phyloP scores from a whole-genome alignment of 2,113 vertebrate species.

The Leucoraja erinaceus region DNA sequence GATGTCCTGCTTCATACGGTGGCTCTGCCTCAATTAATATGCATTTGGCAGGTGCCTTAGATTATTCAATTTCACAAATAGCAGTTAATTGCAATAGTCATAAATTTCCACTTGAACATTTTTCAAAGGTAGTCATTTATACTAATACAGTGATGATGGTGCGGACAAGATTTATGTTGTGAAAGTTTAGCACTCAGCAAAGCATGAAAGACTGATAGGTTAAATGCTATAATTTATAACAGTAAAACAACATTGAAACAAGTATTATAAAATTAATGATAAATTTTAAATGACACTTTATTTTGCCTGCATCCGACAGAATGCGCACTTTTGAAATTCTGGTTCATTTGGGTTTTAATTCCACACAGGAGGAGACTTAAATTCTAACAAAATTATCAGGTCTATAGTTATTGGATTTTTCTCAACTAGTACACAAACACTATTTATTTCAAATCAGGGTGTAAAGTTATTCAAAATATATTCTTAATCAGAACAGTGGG shows the following conservation, averaged over 20 bases:
- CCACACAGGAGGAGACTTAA: background rate
- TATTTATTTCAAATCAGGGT: background rate
- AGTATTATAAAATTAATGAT: conserved; percentile 18
- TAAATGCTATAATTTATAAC: conserved; percentile 31
- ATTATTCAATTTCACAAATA: conserved; percentile 6
- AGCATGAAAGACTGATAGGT: conserved; percentile 1
- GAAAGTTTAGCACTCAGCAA: conserved; percentile 18
- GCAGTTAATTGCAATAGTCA: background rate
- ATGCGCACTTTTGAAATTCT: background rate
- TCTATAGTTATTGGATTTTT: background rate
- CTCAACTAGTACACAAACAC: background rate
- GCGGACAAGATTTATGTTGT: conserved; percentile 15
- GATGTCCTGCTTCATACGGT: background rate
- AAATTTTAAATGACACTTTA: conserved; percentile 24
- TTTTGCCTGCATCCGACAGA: background rate
- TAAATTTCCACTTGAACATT: conserved; percentile 17
- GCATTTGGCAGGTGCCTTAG: background rate
- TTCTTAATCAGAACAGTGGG: background rate
- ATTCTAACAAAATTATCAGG: background rate
- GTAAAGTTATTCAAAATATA: background rate
- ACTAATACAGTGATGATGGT: conserved; percentile 26
- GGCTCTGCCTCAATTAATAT: background rate
- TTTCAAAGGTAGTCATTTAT: conserved; percentile 15
- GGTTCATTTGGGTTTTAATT: background rate
- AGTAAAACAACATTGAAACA: background rate